Evolutionary conservation across 2,797 vertebrate species (phyloP).

Genomic region (Amniataba percoides): DNA sequence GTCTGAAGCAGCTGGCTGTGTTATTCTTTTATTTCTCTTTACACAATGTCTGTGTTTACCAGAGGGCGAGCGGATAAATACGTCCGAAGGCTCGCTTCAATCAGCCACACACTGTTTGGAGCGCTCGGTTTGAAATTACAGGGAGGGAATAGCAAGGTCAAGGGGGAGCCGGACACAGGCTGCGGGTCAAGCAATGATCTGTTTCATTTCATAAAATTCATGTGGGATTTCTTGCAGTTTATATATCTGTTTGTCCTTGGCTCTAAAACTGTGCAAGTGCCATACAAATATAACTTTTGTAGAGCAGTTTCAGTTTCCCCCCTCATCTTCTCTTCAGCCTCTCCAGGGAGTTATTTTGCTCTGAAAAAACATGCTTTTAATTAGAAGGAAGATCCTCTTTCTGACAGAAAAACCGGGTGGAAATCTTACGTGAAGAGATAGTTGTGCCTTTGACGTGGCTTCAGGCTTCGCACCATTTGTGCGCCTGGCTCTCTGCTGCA

Average conservation of each 20-base stretch:
- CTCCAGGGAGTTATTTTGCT: conserved; percentile 51
- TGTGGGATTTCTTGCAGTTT: conserved; percentile 60
- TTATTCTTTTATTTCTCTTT: conserved; percentile 82
- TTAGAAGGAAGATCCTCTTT: conserved; percentile 62
- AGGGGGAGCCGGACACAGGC: conserved; percentile 59
- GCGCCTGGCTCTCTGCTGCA: conserved; percentile 64
- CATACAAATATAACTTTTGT: conserved; percentile 63
- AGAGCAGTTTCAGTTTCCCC: conserved; percentile 51
- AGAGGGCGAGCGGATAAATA: conserved; percentile 49
- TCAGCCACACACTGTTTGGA: conserved; percentile 57
- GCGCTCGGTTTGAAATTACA: conserved; percentile 73
- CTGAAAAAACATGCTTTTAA: conserved; percentile 53
- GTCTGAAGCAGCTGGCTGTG: conserved; percentile 73
- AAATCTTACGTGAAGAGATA: conserved; percentile 36
- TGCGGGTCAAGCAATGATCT: conserved; percentile 60
- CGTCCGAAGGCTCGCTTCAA: conserved; percentile 62
- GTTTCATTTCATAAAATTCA: conserved; percentile 61
- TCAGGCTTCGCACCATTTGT: conserved; percentile 48
- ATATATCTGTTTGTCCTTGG: conserved; percentile 52
- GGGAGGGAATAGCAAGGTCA: conserved; percentile 67
- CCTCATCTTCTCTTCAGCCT: conserved; percentile 41
- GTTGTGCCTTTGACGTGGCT: conserved; percentile 60
- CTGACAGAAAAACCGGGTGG: conserved; percentile 35
- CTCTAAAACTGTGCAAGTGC: conserved; percentile 15
- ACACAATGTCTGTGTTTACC: conserved; percentile 82